Base-by-base conservation (phyloP, 2,888 invertebrate genomes). In the Chorisops tibialis region DNA sequence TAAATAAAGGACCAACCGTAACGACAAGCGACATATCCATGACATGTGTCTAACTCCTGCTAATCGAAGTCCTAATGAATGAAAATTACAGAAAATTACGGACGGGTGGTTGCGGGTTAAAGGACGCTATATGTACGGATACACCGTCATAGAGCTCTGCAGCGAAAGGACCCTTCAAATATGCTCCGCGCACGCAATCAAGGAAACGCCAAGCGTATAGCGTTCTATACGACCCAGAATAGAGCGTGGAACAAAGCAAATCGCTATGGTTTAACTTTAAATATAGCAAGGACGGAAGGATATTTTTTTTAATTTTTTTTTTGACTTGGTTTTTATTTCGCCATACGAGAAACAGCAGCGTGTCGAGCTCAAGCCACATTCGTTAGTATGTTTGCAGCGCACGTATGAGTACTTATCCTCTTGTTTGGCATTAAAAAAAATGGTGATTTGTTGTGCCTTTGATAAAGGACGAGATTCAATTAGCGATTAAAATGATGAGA, bases 11-110 rank as follows among this genome's bases (percentile, higher is more conserved):
- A 39, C 14, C 21, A 37, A 59, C 49, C 22, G 24, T 48, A 47
- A 61, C 43, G 59, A 52, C 59, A 48, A 56, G 49, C 51, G 64
- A 64, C 64, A 64, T 59, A 59, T 59, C 61, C 64, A 51, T 64
- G 64, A 64, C 64, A 64, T 61, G 61, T 64, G 64, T 62, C 64
- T 58, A 41, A 39, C 64, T 54, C 19, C 35, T 49, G 59, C 62
- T 62, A 64, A 62, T 59, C 62, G 54, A 64, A 54, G 54, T 43
- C 59, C 54, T 64, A 64, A 64, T 64, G 62, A 62, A 62, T 54
- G 62, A 64, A 64, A 64, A 64, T 64, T 64, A 64, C 62, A 45
- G 48, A 62, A 64, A 62, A 64, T 64, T 61, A 61, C 51, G 14
- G n/a, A 35, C 22, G 14, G 45, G 16, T 30, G 30, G 30, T 30